phyloP scores from a whole-genome alignment of 2,888 invertebrate genomes.

The Drosophila multiciliata region DNA sequence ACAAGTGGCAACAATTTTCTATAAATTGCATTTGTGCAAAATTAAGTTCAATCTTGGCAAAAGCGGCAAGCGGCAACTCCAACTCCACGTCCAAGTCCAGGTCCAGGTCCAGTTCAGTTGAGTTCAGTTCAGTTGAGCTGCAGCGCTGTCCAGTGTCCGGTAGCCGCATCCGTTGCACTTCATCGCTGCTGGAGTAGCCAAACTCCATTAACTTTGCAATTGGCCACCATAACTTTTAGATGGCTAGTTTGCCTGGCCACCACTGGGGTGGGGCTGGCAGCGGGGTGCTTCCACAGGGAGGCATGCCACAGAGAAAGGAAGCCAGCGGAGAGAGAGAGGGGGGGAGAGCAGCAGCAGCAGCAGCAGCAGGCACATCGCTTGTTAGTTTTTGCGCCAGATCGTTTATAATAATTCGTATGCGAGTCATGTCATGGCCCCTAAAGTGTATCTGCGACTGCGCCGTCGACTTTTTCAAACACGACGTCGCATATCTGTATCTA shows the following conservation, averaged over 20 bases:
- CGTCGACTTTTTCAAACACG: constrained; percentile 58
- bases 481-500: constrained; percentile 75
- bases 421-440: constrained; percentile 83
- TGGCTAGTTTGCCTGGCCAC: constrained; percentile 46
- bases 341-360: constrained; percentile 32
- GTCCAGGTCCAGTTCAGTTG: constrained; percentile 27
- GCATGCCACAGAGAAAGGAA: neutral
- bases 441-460: constrained; percentile 79
- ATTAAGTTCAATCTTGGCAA: constrained; percentile 77
- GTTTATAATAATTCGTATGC: constrained; percentile 82
- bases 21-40: constrained; percentile 81
- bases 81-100: constrained; percentile 13
- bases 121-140: constrained; percentile 17
- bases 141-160: constrained; percentile 40
- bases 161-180: constrained; percentile 65
- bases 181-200: constrained; percentile 78
- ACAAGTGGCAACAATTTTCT: constrained; percentile 82
- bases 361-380: constrained; percentile 53
- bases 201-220: constrained; percentile 82
- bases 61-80: constrained; percentile 23
- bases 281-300: neutral
- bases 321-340: neutral
- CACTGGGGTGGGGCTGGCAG: neutral
- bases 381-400: constrained; percentile 80
- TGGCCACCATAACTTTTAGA: constrained; percentile 79